Conservation (phyloP, 2,888 invertebrate species). For the Megaustenia siamemsis region DNA sequence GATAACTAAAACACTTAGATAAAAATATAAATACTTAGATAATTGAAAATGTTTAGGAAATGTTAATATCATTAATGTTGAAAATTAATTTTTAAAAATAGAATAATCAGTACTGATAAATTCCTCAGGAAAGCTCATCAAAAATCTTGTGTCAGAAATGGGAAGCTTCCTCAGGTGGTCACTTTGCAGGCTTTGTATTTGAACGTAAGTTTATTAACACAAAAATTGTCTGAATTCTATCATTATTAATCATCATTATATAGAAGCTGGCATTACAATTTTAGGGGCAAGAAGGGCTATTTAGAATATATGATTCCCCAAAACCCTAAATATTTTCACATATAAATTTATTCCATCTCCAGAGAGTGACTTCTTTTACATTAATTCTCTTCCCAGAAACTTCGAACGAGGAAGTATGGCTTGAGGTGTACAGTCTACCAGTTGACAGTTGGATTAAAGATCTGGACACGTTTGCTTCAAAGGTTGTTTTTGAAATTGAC, state of each 20-base stretch:
- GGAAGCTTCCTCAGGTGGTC: constrained; percentile 72
- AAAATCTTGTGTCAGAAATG: constrained; percentile 69
- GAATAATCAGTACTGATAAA: not conserved
- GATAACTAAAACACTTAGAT: no score
- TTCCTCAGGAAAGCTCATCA: constrained; percentile 62
- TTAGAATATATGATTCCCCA: not conserved
- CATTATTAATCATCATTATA: no score
- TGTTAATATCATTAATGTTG: no score
- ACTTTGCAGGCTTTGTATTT: constrained; percentile 71
- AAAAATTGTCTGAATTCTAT: not conserved
- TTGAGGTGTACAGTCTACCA: constrained; percentile 74
- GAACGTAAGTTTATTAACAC: constrained; percentile 70
- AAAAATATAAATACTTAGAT: no score
- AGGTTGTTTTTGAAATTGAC: not conserved
- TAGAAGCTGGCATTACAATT: no score
- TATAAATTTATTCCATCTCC: not conserved
- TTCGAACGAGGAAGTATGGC: constrained; percentile 67
- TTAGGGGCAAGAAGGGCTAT: no score
- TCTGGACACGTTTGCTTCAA: constrained; percentile 63
- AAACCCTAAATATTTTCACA: not conserved
- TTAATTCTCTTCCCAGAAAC: constrained; percentile 62
- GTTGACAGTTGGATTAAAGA: constrained; percentile 75
- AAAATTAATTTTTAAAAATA: not conserved
- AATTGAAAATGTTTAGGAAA: no score
- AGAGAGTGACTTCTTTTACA: not conserved